phyloP scores from a whole-genome alignment of 2,888 invertebrate species.

The Leptinotarsa peninsularis region DNA sequence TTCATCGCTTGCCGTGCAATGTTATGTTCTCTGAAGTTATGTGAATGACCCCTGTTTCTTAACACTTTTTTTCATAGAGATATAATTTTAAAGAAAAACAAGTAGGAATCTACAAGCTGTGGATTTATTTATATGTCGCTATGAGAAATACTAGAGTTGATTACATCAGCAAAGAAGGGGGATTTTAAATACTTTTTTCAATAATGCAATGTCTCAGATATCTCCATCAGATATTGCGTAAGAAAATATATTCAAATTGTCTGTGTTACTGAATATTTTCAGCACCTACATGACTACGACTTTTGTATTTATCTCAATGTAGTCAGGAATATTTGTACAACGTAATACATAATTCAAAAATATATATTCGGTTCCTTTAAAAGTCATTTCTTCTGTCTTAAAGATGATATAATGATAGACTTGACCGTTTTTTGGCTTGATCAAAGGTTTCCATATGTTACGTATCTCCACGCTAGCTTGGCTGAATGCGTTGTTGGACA shows the following conservation, averaged over 20 bases:
- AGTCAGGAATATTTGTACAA: too few relatives aligned
- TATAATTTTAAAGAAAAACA: background rate
- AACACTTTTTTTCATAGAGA: background rate
- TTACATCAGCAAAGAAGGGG: background rate
- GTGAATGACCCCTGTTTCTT: constrained; percentile 4
- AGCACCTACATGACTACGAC: too few relatives aligned
- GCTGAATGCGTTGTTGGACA: too few relatives aligned
- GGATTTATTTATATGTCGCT: background rate
- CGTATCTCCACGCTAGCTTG: too few relatives aligned
- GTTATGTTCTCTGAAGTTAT: background rate
- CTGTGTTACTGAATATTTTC: too few relatives aligned
- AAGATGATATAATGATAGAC: too few relatives aligned
- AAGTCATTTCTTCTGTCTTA: too few relatives aligned
- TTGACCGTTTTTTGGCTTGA: too few relatives aligned
- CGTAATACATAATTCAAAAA: too few relatives aligned
- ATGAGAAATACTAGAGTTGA: background rate
- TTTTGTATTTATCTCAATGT: background rate
- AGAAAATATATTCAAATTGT: constrained; percentile 5
- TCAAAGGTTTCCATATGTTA: too few relatives aligned
- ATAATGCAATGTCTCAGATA: constrained; percentile 25
- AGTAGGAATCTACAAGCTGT: too few relatives aligned
- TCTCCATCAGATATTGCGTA: constrained; percentile 28
- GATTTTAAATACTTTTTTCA: background rate
- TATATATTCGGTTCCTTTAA: too few relatives aligned
- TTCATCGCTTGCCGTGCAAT: constrained; percentile 2